Conservation (phyloP, 2,113 vertebrate genomes). For the Alethe castanea region DNA sequence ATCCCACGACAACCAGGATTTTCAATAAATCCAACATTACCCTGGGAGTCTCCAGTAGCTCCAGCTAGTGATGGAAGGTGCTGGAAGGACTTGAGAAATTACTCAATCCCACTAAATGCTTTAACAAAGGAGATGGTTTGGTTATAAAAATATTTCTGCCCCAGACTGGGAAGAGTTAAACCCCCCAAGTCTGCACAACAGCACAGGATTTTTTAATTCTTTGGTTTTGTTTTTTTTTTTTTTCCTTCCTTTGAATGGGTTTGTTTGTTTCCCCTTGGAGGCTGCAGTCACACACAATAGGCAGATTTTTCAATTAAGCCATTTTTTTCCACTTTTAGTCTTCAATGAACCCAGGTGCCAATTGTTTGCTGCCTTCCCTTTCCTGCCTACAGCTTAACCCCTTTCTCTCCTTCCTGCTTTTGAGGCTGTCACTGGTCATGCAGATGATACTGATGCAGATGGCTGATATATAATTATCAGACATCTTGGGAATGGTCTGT, state of each 20-base stretch:
- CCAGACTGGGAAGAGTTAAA: constrained; percentile 15
- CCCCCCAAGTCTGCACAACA: background rate
- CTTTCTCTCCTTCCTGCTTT: background rate
- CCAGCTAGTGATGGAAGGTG: background rate
- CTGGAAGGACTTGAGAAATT: background rate
- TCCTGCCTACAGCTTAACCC: constrained; percentile 34
- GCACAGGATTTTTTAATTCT: background rate
- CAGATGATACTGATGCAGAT: background rate
- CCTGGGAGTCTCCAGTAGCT: background rate
- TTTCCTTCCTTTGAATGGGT: background rate
- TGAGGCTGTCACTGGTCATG: background rate
- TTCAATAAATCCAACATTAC: rapidly evolving
- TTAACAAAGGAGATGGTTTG: background rate
- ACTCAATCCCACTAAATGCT: background rate
- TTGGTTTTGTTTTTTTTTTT: background rate
- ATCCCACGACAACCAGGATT: background rate
- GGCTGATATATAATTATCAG: background rate
- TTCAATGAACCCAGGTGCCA: constrained; percentile 51
- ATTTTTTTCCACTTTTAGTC: constrained; percentile 30
- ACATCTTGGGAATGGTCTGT: background rate
- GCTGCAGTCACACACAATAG: constrained; percentile 18
- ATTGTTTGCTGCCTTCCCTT: constrained; percentile 41
- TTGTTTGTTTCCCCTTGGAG: constrained; percentile 37
- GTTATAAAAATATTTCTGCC: background rate
- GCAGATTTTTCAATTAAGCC: constrained; percentile 45